Evolutionary conservation across 2,888 invertebrate genomes (phyloP), one percentile per base, ranked within the genome.

Genomic region (Sarcophaga rosellei): DNA sequence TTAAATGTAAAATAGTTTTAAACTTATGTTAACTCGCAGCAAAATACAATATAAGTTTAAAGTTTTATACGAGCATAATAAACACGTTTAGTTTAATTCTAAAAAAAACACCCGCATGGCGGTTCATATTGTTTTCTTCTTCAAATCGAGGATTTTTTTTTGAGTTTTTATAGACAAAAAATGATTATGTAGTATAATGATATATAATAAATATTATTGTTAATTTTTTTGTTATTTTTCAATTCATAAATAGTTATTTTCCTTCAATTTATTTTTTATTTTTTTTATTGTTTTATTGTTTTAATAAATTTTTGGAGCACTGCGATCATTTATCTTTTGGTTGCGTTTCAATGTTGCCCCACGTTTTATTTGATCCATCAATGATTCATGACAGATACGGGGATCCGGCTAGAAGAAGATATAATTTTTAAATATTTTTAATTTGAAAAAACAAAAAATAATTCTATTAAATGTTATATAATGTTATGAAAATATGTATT

Each of bases 311-410:
- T 97, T 97, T 45, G 98, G 98, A 86, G 97, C 97, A 73, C 97
- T 97, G 88, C 98, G 95, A 93, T 98, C 98, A 93, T 93, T 93
- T 86, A 92, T 93, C 89, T 93, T 93, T 89, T 93, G 92, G 88
- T 97, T 97, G 90, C 97, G 95, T 84, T 96, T 96, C 81, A 98
- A 93, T 61, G 96, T 96, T 21, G 97, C 97, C 81, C 98, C 98
- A 87, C 96, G 95, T 90, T 97, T 96, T 86, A 98, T 98, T 92
- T 98, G 98, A 94, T 98, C 98, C 97, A 98, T 97, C n/a, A 98
- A 94, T 0, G 98, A 98, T 88, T 97, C 97, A 93, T 97, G 96
- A 90, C 96, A 96, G 53, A 95, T 94, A 84, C 96, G 95, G 0
- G 97, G 96, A 93, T 97, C 97, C 82, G 96, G 96, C 95, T 96